Evolutionary conservation across 1,140 invertebrate genomes (phyloP), one percentile per base, ranked within the genome.

Genomic region (Drosophila rhopaloa): DNA sequence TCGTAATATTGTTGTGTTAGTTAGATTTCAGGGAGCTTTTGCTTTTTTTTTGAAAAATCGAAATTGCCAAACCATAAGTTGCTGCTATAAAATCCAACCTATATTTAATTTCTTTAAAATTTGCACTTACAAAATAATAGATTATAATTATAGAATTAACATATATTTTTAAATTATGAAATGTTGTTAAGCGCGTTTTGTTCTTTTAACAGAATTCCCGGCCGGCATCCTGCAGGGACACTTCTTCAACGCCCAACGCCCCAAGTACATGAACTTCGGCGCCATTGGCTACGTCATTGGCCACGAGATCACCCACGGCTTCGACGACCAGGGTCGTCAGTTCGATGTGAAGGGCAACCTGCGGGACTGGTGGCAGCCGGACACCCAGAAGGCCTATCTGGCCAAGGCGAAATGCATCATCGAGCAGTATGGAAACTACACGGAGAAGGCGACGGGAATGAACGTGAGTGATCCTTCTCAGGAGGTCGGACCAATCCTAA

Each of bases 221-320:
- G 97, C 97, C 67, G 97, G 97, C 57, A 97, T 98, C 75, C 93
- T 98, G 5, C 97, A 98, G 94, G 97, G 97, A 11, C 94, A 96
- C 19, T 98, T 98, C 93, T 98, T 97, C 92, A 95, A 94, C 47
- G 95, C 95, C 40, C 95, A 97, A 58, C 94, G 97, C 35, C 97
- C 97, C 2, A 95, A 95, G 67, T 98, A 98, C 80, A 95, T 98
- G 94, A 98, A 98, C 91, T 98, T 97, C 85, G 97, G 97, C 54
- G 97, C 96, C 9, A 97, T 98, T 81, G 97, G 97, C 6, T 97
- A 97, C 80, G 96, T 98, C 5, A 97, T 99, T 92, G 97, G 97
- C 1, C 97, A 98, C 85, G 97, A 99, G 94, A 97, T 99, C 47
- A 98, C 97, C 0, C 97, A 99, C 90, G 97, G 97, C 10, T 98